Evolutionary conservation across 1,140 invertebrate genomes (phyloP).

Genomic region (Ptiloglossa arizonensis): DNA sequence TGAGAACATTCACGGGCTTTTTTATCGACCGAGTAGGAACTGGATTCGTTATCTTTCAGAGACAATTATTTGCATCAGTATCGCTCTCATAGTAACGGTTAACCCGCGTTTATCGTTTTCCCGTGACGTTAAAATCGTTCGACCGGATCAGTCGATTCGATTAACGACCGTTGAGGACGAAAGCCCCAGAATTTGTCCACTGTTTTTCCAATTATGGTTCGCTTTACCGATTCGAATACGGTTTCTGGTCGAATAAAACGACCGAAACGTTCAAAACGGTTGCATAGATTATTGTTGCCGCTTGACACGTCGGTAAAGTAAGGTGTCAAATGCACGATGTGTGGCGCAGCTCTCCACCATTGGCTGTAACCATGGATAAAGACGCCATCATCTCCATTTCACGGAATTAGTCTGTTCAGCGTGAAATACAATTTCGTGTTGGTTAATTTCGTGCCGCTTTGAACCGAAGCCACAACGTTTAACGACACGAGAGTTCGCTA

Average conservation of each 20-base stretch:
- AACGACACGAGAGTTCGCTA: not conserved
- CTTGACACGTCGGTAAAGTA: not conserved
- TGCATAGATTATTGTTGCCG: not conserved
- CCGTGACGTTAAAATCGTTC: not conserved
- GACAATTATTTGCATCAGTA: not conserved
- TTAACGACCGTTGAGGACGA: not conserved
- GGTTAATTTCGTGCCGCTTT: constrained; percentile 34
- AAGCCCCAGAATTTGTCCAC: not conserved
- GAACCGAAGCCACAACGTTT: constrained; percentile 14
- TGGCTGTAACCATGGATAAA: constrained; percentile 21
- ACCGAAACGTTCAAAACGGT: not conserved
- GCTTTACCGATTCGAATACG: not conserved
- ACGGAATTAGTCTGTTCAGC: constrained; percentile 31
- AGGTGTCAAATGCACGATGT: constrained; percentile 37
- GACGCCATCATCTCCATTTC: constrained; percentile 42
- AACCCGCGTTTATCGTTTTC: not conserved
- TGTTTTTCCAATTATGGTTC: not conserved
- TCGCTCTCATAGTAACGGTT: not conserved
- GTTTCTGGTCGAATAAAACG: not conserved
- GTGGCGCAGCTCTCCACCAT: not conserved
- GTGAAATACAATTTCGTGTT: constrained; percentile 39
- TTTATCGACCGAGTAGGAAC: not conserved
- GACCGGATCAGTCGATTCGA: not conserved
- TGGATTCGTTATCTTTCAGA: not conserved
- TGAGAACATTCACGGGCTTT: not conserved